Base-by-base conservation (phyloP, 2,888 invertebrate species). In the Epiperipatus broadwayi region DNA sequence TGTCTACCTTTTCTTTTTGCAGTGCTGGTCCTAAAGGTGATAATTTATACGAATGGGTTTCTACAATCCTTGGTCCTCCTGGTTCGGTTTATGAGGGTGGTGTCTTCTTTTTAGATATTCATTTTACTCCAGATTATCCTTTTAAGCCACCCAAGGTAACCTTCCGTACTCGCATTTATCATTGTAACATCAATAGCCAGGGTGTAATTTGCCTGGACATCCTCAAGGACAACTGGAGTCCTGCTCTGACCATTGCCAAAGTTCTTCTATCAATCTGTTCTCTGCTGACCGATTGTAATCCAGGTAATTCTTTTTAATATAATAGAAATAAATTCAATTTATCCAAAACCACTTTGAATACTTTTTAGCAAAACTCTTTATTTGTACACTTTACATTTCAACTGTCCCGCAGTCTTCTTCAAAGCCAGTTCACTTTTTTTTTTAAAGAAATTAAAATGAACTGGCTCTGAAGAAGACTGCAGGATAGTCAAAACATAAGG, bases 141-240 rank as follows among this genome's bases (percentile, higher is more conserved):
- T 93, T 93, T 57, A 89, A 89, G 64, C 91, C 93, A 49, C 95
- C 95, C 48, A 91, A 91, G 75, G 83, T 83, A 64, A 57, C 79
- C 56, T 89, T 89, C 68, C 73, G 81, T 47, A 97, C 95, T 46
- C 74, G 93, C 56, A 95, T 97, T 64, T 97, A 95, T 64, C 95
- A 97, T 61, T 93, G 93, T 71, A 97, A 95, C 69, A 93, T 97
- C 60, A 93, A 93, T 70, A 87, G 85, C 59, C 89, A 91, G 66
- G 95, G 95, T 43, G 87, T 87, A 43, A 93, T 95, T 59, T 95
- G 93, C 63, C 71, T 95, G 66, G 93, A 93, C 61, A 91, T 93
- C 53, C 71, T 91, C 50, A 91, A 93, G 65, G 91, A 93, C 63
- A 91, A 93, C 64, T 97, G 95, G 95, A 89, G 87, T 21, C 91